phyloP scores from a whole-genome alignment of 1,140 invertebrate genomes.

The Samia ricini region DNA sequence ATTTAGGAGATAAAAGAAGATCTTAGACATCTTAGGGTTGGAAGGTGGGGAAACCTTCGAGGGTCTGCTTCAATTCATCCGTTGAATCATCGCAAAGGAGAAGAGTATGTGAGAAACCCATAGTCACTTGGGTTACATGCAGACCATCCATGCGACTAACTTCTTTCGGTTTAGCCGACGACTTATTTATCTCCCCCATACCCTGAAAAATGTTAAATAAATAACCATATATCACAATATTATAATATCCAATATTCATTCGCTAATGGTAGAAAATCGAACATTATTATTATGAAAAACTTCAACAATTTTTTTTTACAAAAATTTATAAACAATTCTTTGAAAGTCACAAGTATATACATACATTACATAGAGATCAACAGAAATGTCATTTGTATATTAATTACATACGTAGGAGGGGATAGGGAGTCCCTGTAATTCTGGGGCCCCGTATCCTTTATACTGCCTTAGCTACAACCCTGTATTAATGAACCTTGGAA shows the following conservation, averaged over 20 bases:
- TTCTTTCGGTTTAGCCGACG: constrained; percentile 92
- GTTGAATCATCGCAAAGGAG: constrained; percentile 77
- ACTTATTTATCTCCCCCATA: constrained; percentile 92
- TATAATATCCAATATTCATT: not conserved
- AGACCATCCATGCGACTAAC: constrained; percentile 90
- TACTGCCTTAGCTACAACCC: too few relatives aligned
- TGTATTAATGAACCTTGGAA: too few relatives aligned
- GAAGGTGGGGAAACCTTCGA: constrained; percentile 73
- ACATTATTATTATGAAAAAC: not conserved
- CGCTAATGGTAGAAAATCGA: not conserved
- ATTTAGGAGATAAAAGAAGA: not conserved
- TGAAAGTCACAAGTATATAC: too few relatives aligned
- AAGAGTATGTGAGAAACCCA: constrained; percentile 91
- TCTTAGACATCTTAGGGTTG: constrained; percentile 33
- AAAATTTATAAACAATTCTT: not conserved
- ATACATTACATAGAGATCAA: too few relatives aligned
- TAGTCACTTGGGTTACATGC: constrained; percentile 88
- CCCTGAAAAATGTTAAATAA: constrained; percentile 78
- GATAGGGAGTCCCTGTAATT: too few relatives aligned
- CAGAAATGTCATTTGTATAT: too few relatives aligned
- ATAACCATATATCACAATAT: not conserved
- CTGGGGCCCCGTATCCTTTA: too few relatives aligned
- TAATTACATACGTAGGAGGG: too few relatives aligned
- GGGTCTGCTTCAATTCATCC: constrained; percentile 74
- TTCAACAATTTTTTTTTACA: not conserved